Conservation (phyloP, 1,140 invertebrate genomes). For the Trypoxylus dichotomus region DNA sequence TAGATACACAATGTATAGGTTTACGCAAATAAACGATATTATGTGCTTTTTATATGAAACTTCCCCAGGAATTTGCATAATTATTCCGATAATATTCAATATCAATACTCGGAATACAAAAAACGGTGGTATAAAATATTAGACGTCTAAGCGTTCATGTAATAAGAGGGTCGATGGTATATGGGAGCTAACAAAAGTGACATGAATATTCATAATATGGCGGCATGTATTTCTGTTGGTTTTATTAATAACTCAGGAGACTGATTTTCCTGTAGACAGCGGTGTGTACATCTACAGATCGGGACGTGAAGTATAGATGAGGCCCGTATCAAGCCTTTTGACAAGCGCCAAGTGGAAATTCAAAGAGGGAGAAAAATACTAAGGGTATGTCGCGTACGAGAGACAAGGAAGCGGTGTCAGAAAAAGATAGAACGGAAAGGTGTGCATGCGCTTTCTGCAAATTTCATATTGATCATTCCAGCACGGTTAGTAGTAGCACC, state of each 20-base stretch:
- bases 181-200: not conserved
- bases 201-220: slow-evolving; percentile 9
- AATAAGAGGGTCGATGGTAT: not conserved
- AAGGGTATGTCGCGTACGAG: not conserved
- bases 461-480: slow-evolving; percentile 27
- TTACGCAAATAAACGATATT: no score
- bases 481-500: not conserved
- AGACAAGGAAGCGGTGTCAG: not conserved
- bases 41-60: no score
- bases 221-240: not conserved
- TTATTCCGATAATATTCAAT: no score
- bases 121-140: not conserved
- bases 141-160: not conserved
- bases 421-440: slow-evolving; percentile 11
- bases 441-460: slow-evolving; percentile 1
- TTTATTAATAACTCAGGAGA: slow-evolving; percentile 9
- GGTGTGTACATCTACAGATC: slow-evolving; percentile 5
- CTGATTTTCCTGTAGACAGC: not conserved
- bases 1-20: no score
- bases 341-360: slow-evolving; percentile 27
- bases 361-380: slow-evolving; percentile 25
- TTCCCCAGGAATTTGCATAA: no score
- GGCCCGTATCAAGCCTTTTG: slow-evolving; percentile 10
- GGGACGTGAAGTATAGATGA: not conserved
- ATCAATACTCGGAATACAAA: not conserved